These are phyloP conservation scores for Melanerpes formicivorus DNA, from an alignment of 2,113 vertebrate genomes.

Conservation along the genomic window DNA sequence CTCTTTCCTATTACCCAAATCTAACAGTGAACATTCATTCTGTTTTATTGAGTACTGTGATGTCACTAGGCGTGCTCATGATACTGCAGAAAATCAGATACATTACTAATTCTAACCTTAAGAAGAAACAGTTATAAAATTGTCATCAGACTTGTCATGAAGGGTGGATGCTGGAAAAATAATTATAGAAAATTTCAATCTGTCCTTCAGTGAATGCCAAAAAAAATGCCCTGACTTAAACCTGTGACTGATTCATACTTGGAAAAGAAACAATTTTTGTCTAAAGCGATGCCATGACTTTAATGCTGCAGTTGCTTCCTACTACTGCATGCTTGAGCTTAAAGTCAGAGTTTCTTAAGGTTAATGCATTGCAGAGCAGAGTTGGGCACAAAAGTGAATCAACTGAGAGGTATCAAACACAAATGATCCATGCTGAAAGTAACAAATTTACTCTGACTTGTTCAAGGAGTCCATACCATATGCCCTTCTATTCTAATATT, in stretches of 20 bases:
- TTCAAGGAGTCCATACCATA: background rate
- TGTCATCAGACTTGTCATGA: background rate
- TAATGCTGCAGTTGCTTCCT: background rate
- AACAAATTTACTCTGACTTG: conserved; percentile 15
- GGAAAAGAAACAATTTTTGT: background rate
- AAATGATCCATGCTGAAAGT: background rate
- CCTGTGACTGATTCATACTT: background rate
- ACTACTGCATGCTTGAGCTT: too few relatives aligned
- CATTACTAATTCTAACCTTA: background rate
- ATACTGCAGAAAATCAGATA: background rate
- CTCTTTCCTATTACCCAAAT: background rate
- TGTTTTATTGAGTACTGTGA: background rate
- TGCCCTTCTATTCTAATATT: background rate
- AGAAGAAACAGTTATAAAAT: background rate
- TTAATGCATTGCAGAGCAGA: background rate
- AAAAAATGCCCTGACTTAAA: background rate
- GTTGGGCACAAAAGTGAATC: background rate
- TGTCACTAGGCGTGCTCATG: background rate
- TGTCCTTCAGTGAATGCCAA: background rate
- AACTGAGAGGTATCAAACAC: background rate
- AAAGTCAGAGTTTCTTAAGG: background rate
- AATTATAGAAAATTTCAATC: background rate
- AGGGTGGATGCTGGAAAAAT: background rate
- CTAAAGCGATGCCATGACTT: background rate
- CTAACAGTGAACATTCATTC: background rate